These are phyloP conservation scores for Bambusicola thoracicus DNA, from an alignment of 2,113 vertebrate genomes.

Conservation along the genomic window DNA sequence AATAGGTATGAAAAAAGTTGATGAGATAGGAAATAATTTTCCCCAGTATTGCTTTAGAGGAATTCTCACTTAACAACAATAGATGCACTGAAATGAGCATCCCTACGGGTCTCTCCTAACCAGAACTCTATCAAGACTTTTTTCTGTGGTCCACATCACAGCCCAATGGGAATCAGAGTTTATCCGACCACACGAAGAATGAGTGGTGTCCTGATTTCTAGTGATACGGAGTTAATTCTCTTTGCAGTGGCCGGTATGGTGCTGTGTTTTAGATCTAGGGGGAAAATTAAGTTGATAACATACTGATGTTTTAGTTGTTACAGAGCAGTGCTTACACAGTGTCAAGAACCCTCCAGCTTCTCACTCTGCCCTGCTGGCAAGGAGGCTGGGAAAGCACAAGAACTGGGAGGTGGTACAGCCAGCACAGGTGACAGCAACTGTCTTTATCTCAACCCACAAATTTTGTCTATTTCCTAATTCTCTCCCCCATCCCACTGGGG, in stretches of 20 bases:
- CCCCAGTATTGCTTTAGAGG: not conserved
- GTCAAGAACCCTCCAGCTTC: not conserved
- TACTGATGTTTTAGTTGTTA: not conserved
- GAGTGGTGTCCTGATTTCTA: not conserved
- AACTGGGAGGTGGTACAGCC: not conserved
- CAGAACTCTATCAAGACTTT: not conserved
- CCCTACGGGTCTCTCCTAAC: not conserved
- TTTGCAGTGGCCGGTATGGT: not conserved
- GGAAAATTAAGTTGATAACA: not conserved
- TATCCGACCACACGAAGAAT: not conserved
- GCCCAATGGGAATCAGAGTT: not conserved
- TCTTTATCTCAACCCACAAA: not conserved
- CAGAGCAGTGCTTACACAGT: not conserved
- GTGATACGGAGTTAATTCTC: not conserved
- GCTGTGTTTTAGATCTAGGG: not conserved
- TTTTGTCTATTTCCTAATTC: not conserved
- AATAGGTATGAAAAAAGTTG: not conserved
- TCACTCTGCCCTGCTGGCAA: not conserved
- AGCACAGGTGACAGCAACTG: not conserved
- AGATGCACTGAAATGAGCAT: not conserved
- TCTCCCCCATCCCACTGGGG: not conserved
- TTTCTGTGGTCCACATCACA: not conserved
- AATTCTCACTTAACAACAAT: not conserved
- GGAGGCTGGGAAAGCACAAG: not conserved
- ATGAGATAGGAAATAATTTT: not conserved